A percentile compares a stretch with the other conserved stretches of the same genome.
Conservation (phyloP, 2,113 vertebrate genomes). For the Lathamus discolor region DNA sequence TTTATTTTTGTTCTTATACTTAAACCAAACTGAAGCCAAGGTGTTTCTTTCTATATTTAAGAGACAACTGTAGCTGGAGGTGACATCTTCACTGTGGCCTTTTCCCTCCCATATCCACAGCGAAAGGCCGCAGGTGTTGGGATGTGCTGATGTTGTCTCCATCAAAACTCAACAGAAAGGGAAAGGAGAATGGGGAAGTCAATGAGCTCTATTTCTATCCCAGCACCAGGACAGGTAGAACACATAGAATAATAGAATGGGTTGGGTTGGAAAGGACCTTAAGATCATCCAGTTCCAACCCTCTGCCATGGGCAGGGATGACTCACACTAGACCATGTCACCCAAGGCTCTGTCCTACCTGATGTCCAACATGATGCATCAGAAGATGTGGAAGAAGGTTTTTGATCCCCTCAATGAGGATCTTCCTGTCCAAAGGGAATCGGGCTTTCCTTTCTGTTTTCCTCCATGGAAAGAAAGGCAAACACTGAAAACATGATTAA, state of each 20-base stretch:
- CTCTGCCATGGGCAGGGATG: not conserved
- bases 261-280: not conserved
- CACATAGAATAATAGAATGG: not conserved
- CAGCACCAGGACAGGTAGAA: fast-evolving
- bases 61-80: not conserved
- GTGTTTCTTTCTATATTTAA: not conserved
- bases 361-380: not conserved
- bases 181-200: not conserved
- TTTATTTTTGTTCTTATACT: not conserved
- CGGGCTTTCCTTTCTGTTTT: not conserved
- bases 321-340: not conserved
- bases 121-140: fast-evolving
- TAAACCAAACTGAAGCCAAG: not conserved
- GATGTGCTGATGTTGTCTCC: not conserved
- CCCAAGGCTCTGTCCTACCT: not conserved
- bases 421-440: not conserved
- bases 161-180: not conserved
- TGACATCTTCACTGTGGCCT: not conserved
- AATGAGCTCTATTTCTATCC: not conserved
- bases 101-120: not conserved
- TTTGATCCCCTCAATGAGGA: not conserved
- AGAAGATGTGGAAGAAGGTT: not conserved
- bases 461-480: not conserved
- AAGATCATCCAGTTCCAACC: not conserved
- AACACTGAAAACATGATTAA: not conserved